Conservation (phyloP, 2,113 vertebrate genomes). For the Otolemur garnettii region DNA sequence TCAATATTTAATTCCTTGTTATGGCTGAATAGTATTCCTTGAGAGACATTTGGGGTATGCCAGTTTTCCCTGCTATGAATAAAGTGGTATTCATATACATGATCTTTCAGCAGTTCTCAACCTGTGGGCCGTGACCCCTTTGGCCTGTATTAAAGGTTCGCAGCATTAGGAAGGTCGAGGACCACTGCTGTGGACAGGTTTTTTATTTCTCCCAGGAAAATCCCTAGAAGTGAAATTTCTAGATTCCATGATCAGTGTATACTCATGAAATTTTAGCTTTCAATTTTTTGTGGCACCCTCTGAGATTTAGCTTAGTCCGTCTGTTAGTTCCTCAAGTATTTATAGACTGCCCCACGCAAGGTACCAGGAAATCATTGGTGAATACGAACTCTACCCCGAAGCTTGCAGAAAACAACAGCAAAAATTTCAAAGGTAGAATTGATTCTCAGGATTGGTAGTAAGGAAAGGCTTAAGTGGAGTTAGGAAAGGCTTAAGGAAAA, state of each 20-base stretch:
- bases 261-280: neutral
- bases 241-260: neutral
- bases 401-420: neutral
- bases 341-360: neutral
- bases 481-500: too few species aligned
- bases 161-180: too few species aligned
- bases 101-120: neutral
- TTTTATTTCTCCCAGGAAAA: constrained; percentile 30
- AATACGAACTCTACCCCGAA: neutral
- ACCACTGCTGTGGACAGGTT: neutral
- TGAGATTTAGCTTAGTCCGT: neutral
- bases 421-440: neutral
- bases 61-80: neutral
- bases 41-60: neutral
- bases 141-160: too few species aligned
- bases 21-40: constrained; percentile 17
- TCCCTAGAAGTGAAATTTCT: neutral
- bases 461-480: neutral
- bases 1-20: constrained; percentile 42
- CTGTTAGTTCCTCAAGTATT: neutral
- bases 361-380: neutral
- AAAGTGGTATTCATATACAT: neutral
- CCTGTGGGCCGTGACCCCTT: too few species aligned
- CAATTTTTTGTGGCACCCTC: constrained; percentile 24
- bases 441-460: neutral